A percentile compares a stretch with the other conserved stretches of the same genome.
phyloP scores from a whole-genome alignment of 2,113 vertebrate genomes.

The Plecturocebus donacophilus region DNA sequence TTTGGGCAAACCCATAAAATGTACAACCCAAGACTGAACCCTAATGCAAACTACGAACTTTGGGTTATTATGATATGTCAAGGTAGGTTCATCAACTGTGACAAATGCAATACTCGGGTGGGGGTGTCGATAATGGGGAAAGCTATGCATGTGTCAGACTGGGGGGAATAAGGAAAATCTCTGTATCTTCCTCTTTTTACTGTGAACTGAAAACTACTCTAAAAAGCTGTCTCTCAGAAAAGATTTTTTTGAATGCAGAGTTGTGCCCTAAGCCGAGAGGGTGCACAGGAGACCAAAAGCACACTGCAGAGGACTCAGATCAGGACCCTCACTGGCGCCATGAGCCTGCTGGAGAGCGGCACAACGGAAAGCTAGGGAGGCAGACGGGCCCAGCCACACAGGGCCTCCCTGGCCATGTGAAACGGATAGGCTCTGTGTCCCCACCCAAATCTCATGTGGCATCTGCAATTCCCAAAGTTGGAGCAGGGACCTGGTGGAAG shows the following conservation, averaged over 20 bases:
- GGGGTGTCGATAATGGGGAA: neutral
- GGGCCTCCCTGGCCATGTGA: neutral
- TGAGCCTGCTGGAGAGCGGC: neutral
- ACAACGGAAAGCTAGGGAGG: neutral
- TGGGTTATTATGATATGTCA: neutral
- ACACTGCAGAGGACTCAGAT: neutral
- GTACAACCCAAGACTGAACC: neutral
- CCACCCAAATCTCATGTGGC: too few species aligned
- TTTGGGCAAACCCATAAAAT: neutral
- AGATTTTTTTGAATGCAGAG: neutral
- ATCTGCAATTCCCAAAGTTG: too few species aligned
- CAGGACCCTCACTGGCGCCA: neutral
- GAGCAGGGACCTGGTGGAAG: too few species aligned
- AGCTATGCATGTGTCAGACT: accelerated
- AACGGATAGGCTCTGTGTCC: too few species aligned
- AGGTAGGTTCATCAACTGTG: neutral
- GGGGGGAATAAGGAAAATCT: neutral
- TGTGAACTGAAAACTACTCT: neutral
- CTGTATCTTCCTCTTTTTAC: neutral
- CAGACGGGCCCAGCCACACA: too few species aligned
- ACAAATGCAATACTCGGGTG: neutral
- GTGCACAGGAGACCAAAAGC: neutral
- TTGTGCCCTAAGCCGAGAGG: neutral
- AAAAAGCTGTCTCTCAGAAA: neutral
- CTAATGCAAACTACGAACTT: neutral